These are phyloP conservation scores for Tortrix viridana DNA, from an alignment of 2,888 invertebrate genomes.

Conservation along the genomic window DNA sequence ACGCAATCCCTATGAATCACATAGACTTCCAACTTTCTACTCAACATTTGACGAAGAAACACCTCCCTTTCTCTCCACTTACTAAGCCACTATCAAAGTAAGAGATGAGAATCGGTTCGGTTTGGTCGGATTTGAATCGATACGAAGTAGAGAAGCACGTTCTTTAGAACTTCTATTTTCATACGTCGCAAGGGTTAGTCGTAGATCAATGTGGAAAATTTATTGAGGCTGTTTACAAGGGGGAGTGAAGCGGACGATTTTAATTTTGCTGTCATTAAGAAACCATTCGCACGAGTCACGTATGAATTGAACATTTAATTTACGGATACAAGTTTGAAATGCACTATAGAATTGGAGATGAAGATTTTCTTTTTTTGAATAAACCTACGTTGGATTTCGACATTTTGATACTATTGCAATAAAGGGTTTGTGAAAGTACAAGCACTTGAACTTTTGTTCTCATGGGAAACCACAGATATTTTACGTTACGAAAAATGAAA, in stretches of 20 bases:
- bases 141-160: slow-evolving; percentile 42
- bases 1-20: slow-evolving; percentile 58
- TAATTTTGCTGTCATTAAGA: slow-evolving; percentile 41
- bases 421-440: too few species aligned
- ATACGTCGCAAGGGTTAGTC: slow-evolving; percentile 70
- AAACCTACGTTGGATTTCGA: too few species aligned
- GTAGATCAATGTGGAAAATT: slow-evolving; percentile 73
- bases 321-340: slow-evolving; percentile 1
- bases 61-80: slow-evolving; percentile 2
- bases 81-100: background rate
- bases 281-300: slow-evolving; percentile 16
- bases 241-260: slow-evolving; percentile 53
- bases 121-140: slow-evolving; percentile 41
- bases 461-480: too few species aligned
- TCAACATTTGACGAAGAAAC: background rate
- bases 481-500: too few species aligned
- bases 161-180: slow-evolving; percentile 64
- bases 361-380: background rate
- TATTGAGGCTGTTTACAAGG: slow-evolving; percentile 68
- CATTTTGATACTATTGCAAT: too few species aligned
- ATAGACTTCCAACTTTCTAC: slow-evolving; percentile 45
- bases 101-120: background rate
- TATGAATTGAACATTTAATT: slow-evolving; percentile 19
- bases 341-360: background rate
- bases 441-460: too few species aligned